These are phyloP conservation scores for Notodonta dromedarius DNA, from an alignment of 2,888 invertebrate species.

Conservation along the genomic window DNA sequence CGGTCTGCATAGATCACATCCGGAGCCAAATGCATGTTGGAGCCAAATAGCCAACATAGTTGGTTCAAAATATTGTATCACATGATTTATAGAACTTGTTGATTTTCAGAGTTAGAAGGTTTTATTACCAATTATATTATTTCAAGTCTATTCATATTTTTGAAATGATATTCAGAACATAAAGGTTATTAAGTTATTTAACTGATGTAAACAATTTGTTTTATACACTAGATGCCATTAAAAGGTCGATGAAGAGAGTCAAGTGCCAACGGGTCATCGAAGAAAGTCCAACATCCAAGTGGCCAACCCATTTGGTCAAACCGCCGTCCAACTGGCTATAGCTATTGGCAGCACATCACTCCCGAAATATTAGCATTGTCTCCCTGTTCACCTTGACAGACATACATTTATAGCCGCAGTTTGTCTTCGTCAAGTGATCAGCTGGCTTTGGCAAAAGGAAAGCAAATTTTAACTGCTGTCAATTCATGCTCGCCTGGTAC, in stretches of 20 bases:
- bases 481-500: no score
- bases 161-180: no score
- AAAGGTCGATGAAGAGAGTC: not conserved
- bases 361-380: constrained; percentile 52
- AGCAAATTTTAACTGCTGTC: no score
- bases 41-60: constrained; percentile 8
- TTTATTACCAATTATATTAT: no score
- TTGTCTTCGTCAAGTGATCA: constrained; percentile 8
- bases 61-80: constrained; percentile 8
- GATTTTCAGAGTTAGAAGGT: no score
- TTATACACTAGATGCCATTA: no score
- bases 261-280: not conserved
- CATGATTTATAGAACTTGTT: not conserved
- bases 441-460: not conserved
- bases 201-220: no score
- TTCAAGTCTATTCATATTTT: no score
- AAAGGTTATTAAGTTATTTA: no score
- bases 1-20: constrained; percentile 27
- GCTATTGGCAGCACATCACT: constrained; percentile 37
- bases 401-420: constrained; percentile 39
- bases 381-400: constrained; percentile 57
- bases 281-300: not conserved
- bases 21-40: constrained; percentile 31
- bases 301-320: constrained; percentile 23
- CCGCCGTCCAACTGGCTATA: constrained; percentile 32